phyloP scores from a whole-genome alignment of 2,113 vertebrate species.

The Pongo pygmaeus region DNA sequence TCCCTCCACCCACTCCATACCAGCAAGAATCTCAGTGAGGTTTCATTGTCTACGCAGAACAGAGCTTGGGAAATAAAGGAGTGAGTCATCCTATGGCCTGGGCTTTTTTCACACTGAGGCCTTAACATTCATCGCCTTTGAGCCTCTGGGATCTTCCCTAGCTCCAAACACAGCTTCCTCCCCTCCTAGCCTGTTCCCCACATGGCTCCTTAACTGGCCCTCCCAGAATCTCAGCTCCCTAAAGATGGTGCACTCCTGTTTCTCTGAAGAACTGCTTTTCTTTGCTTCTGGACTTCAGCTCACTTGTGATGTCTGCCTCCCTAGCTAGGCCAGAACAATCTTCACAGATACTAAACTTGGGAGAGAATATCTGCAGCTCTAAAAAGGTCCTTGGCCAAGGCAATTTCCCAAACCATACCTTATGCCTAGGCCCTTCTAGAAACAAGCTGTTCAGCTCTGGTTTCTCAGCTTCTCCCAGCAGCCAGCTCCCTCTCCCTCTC shows the following conservation, averaged over 20 bases:
- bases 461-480: background rate
- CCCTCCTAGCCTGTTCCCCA: background rate
- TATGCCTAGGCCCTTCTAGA: background rate
- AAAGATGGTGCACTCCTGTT: background rate
- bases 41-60: background rate
- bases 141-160: background rate
- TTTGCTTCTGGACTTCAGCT: background rate
- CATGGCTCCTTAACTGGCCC: background rate
- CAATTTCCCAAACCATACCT: background rate
- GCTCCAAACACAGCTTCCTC: background rate
- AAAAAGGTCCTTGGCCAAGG: background rate
- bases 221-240: background rate
- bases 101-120: background rate
- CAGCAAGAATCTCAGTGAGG: background rate
- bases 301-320: background rate
- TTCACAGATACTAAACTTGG: background rate
- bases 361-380: background rate
- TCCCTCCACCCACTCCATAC: constrained; percentile 19
- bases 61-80: constrained; percentile 8
- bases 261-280: background rate
- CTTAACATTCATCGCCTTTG: background rate
- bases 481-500: background rate
- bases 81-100: constrained; percentile 3
- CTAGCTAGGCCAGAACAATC: background rate
- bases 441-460: background rate